Base-by-base conservation (phyloP, 2,888 invertebrate genomes). In the Platycheirus albimanus region DNA sequence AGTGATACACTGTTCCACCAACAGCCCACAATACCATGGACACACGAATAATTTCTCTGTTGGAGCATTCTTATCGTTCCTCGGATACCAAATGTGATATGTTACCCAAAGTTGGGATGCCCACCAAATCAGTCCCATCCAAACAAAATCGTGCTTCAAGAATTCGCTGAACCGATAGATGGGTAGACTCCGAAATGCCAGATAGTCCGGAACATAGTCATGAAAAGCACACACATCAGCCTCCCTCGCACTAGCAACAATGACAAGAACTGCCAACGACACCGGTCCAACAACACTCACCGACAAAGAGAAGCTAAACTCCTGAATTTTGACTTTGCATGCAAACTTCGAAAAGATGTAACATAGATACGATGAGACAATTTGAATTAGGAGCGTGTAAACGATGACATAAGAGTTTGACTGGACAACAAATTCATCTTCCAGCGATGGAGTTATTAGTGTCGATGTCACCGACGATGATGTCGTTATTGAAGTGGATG, bases 311-410 rank as follows among this genome's bases (percentile, higher is more conserved):
- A 95, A 97, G 86, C 97, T 95, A 89, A 97, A 95, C 66, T 94
- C 93, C 89, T 98, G 98, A 88, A 98, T 97, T 89, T 96, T 94
- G 84, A 97, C 95, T 92, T 96, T 96, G 91, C 96, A 97, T 0
- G 97, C 95, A 86, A 96, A 96, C 91, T 96, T 97, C 3, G 94
- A 93, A 83, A 93, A 93, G 17, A 92, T 92, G 87, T 94, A 95
- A 86, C 94, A 93, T 8, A 95, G 85, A 87, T 95, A 94, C 1
- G 95, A 93, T 0, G 94, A 90, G 0, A 91, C 84, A 0, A 95
- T 92, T 89, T 97, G 96, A 30, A 95, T 92, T 0, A 94, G 83
- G 17, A 94, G 91, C 0, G 95, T 93, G 90, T 93, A 93, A 33
- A 95, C 85, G 56, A 90, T 88, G 6, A 88, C 88, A 43, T 85